Evolutionary conservation across 2,888 invertebrate species (phyloP), one percentile per base, ranked within the genome.

Genomic region (Drosophila atripex): DNA sequence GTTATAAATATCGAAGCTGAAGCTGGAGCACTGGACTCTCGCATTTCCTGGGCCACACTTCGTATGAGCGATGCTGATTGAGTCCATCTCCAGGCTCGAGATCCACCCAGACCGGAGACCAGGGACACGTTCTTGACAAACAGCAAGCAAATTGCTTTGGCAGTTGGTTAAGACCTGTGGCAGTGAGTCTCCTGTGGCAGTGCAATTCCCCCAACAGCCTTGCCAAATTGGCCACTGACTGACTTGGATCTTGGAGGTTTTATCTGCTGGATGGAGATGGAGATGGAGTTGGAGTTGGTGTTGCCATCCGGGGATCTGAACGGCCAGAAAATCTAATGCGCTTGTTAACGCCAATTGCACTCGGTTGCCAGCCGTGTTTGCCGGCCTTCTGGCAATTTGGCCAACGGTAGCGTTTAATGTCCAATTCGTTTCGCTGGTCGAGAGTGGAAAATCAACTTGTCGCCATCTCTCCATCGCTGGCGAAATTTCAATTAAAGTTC

Each of bases 371-470:
- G 75, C 71, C 74, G 78, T 63, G 39, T 16, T 39, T 8, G 58
- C 28, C 49, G 47, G 71, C 47, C 52, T 32, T 57, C 49, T 80
- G 65, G 86, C 84, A 86, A 83, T 86, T 83, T 84, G 83, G 83
- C 78, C 89, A 88, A 89, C 89, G 88, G 89, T 89, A 89, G 89
- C 89, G 70, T 87, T 89, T 85, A 88, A 83, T 87, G 85, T 86
- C 83, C 84, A 86, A 88, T 88, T 80, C 86, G 79, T 80, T 88
- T 88, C 78, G 78, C 80, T 58, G 64, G 66, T 63, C 71, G 53
- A 78, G 53, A 78, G 87, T 84, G 78, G 88, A 77, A 87, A 85
- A 84, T 84, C 83, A 85, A 87, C 84, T 87, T 84, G 84, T 84
- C 86, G 84, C 78, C 75, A 65, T 63, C 64, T 71, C 18, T 25